Evolutionary conservation across 37 sponge, comb jelly and placozoan species (phyloP).

Genomic region (Theonella swinhoei): DNA sequence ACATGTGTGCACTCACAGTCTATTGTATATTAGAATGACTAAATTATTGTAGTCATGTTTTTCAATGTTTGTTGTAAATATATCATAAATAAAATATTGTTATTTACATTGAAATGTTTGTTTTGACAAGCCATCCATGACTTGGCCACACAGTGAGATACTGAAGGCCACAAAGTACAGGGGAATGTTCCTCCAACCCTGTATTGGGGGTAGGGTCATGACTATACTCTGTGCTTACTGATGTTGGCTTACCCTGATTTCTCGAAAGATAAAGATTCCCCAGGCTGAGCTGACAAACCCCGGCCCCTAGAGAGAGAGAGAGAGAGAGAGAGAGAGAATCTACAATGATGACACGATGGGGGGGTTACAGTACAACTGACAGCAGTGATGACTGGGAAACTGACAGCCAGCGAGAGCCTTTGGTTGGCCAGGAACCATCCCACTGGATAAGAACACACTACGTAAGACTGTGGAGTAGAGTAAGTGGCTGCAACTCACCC

Average conservation of each 20-base stretch:
- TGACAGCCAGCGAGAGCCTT: conserved; percentile 65
- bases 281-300: conserved; percentile 73
- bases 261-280: conserved; percentile 78
- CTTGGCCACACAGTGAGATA: conserved; percentile 44
- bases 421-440: conserved; percentile 83
- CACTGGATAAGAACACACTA: conserved; percentile 20
- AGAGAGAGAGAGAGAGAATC: neutral
- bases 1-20: too few relatives aligned
- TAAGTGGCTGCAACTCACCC: conserved; percentile 15
- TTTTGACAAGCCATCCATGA: conserved; percentile 65
- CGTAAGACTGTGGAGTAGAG: neutral
- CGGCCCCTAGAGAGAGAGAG: conserved; percentile 55
- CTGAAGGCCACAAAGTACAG: conserved; percentile 52
- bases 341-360: neutral
- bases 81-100: neutral
- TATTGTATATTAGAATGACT: too few relatives aligned
- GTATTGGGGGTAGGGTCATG: too few relatives aligned
- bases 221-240: too few relatives aligned
- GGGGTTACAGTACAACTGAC: conserved; percentile 31
- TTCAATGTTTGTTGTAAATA: neutral
- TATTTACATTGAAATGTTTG: conserved; percentile 35
- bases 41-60: neutral
- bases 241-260: conserved; percentile 88
- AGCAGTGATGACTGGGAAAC: conserved; percentile 73
- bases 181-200: conserved; percentile 67